Evolutionary conservation across 2,113 vertebrate genomes (phyloP).

Genomic region (Odocoileus virginianus): DNA sequence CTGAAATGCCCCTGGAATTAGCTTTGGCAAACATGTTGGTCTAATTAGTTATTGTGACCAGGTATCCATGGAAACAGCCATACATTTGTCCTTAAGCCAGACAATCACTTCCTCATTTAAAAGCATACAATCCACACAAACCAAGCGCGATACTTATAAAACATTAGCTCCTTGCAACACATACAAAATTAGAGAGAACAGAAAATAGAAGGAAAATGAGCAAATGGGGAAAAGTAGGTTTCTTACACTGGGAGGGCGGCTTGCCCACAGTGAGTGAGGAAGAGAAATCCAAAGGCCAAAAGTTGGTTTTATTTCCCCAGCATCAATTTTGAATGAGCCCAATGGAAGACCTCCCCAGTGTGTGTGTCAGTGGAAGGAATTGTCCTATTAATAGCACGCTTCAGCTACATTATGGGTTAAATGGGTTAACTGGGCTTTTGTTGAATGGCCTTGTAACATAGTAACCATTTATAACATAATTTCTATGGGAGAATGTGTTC

Average conservation of each 20-base stretch:
- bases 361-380: not conserved
- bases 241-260: not conserved
- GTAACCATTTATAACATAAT: constrained; percentile 69
- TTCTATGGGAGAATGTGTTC: constrained; percentile 34
- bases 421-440: constrained; percentile 67
- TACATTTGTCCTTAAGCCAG: constrained; percentile 65
- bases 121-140: not conserved
- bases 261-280: not conserved
- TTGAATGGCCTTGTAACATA: constrained; percentile 51
- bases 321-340: constrained; percentile 28
- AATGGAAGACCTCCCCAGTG: not conserved
- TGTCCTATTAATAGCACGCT: constrained; percentile 37
- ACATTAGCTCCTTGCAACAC: not conserved
- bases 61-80: constrained; percentile 71
- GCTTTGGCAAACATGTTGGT: constrained; percentile 25
- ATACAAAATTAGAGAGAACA: not conserved
- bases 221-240: not conserved
- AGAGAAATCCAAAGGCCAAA: not conserved
- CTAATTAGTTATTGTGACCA: constrained; percentile 58
- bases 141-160: not conserved
- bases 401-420: constrained; percentile 58
- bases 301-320: not conserved
- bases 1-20: constrained; percentile 30
- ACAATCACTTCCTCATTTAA: constrained; percentile 55
- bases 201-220: not conserved